phyloP scores from a whole-genome alignment of 2,113 vertebrate species.

The Petrocephalus microphthalmus region DNA sequence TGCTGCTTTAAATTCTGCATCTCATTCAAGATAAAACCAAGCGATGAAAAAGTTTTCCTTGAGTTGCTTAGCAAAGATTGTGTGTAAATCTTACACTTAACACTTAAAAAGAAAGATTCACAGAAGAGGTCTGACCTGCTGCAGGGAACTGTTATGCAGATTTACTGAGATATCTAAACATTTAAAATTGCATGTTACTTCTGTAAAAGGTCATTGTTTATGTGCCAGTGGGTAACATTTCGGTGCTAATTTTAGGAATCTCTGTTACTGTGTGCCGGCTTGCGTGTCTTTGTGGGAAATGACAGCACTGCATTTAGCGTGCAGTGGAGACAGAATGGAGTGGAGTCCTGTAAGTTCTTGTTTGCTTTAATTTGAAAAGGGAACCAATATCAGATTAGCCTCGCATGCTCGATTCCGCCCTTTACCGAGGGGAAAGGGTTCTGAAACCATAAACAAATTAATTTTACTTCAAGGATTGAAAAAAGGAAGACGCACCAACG shows the following conservation, averaged over 20 bases:
- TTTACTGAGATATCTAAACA: background rate
- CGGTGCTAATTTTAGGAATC: background rate
- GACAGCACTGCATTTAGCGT: background rate
- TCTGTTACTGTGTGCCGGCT: background rate
- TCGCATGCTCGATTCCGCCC: background rate
- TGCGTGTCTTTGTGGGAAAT: background rate
- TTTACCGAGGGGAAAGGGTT: background rate
- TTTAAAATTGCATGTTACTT: background rate
- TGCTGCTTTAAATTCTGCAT: background rate
- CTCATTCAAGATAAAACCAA: background rate
- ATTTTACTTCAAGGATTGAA: background rate
- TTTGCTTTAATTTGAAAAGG: background rate
- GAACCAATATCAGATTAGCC: slow-evolving; percentile 1
- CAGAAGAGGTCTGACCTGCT: background rate
- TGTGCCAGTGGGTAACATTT: background rate
- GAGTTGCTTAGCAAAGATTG: background rate
- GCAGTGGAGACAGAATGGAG: background rate
- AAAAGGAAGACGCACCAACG: background rate
- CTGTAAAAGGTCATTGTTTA: background rate
- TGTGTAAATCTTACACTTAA: background rate
- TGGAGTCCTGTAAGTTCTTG: background rate
- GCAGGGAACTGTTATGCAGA: background rate
- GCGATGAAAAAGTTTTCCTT: background rate
- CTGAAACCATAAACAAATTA: slow-evolving; percentile 5
- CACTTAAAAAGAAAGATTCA: background rate